A percentile compares a stretch with the other conserved stretches of the same genome.
These are phyloP conservation scores for Pangasianodon gigas DNA, from an alignment of 2,113 vertebrate genomes.

Conservation along the genomic window DNA sequence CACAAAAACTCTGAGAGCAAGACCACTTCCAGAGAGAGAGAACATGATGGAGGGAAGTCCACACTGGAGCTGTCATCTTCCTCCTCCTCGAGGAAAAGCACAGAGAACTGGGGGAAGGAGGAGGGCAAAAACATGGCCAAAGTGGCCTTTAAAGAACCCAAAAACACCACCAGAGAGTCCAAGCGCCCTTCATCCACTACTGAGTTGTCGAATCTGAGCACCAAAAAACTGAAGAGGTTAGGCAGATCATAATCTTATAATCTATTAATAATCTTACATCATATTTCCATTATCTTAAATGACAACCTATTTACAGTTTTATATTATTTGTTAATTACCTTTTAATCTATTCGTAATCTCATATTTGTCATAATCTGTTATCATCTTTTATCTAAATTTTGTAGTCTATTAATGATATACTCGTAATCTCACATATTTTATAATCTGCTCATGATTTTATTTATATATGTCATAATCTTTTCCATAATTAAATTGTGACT, in stretches of 20 bases:
- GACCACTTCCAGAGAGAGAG: constrained; percentile 56
- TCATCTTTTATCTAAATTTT: neutral
- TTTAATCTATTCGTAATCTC: neutral
- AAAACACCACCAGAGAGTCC: constrained; percentile 90
- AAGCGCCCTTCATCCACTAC: constrained; percentile 82
- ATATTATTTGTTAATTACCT: neutral
- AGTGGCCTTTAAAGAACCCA: constrained; percentile 95
- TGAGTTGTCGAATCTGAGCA: constrained; percentile 89
- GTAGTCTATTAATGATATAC: too few species aligned
- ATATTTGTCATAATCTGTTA: neutral
- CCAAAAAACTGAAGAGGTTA: constrained; percentile 92
- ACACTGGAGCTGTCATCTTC: constrained; percentile 67
- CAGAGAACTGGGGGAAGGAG: constrained; percentile 88
- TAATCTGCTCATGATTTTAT: neutral
- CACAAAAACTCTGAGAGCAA: constrained; percentile 92
- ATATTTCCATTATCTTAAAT: neutral
- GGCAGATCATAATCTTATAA: constrained; percentile 60
- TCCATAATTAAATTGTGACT: neutral
- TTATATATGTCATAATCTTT: neutral
- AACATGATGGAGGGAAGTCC: constrained; percentile 51
- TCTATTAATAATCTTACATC: neutral
- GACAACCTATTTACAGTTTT: neutral
- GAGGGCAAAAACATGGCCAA: constrained; percentile 86
- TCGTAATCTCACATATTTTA: neutral
- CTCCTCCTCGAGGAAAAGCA: constrained; percentile 79